These are phyloP conservation scores for Pseudachorutes palmiensis DNA, from an alignment of 1,140 invertebrate genomes.

Conservation along the genomic window DNA sequence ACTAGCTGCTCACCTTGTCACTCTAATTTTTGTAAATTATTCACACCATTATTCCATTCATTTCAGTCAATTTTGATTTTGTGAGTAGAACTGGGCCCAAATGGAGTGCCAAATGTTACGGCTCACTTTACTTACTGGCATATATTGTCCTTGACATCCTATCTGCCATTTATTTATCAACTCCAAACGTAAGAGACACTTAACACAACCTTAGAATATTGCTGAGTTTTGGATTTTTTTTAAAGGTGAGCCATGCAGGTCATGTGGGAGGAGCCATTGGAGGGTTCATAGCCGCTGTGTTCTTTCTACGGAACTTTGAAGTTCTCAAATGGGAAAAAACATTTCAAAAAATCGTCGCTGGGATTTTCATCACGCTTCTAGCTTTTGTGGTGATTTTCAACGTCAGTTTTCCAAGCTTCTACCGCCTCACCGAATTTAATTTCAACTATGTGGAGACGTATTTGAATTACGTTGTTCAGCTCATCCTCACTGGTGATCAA, in stretches of 20 bases:
- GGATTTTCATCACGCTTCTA: neutral
- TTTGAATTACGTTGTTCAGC: too few species aligned
- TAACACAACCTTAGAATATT: neutral
- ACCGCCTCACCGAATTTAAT: slow-evolving; percentile 3
- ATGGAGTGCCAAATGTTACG: slow-evolving; percentile 16
- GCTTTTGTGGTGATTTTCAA: slow-evolving; percentile 9
- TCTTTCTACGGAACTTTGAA: slow-evolving; percentile 17
- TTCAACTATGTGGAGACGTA: neutral
- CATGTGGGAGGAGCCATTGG: slow-evolving; percentile 23
- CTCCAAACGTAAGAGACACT: neutral
- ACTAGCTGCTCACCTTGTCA: slow-evolving; percentile 19
- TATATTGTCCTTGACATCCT: slow-evolving; percentile 13
- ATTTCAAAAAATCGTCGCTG: slow-evolving; percentile 4
- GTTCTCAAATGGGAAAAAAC: slow-evolving; percentile 9
- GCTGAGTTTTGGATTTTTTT: neutral
- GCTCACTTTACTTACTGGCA: slow-evolving; percentile 1
- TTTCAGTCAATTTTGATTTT: neutral
- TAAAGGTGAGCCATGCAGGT: slow-evolving; percentile 7
- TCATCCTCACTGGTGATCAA: too few species aligned
- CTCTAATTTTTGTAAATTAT: slow-evolving; percentile 14
- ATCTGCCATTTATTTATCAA: neutral
- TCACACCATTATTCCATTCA: neutral
- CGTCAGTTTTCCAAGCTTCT: slow-evolving; percentile 10
- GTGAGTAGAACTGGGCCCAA: slow-evolving; percentile 16
- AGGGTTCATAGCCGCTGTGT: slow-evolving; percentile 10